Evolutionary conservation across 2,113 vertebrate species (phyloP).

Genomic region (Burhinus bistriatus): DNA sequence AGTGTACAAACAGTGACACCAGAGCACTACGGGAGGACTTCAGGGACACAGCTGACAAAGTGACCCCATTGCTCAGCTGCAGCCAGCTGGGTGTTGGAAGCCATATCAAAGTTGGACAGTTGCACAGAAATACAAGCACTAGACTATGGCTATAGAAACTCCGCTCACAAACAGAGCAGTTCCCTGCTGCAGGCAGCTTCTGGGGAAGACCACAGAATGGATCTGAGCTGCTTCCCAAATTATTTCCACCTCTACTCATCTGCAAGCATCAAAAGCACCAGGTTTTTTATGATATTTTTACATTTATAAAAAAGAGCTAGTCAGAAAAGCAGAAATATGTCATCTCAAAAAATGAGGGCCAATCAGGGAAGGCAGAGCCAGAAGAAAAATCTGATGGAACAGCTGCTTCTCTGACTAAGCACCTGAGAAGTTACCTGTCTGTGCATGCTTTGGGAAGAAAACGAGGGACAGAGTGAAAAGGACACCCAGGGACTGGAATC

Average conservation of each 20-base stretch:
- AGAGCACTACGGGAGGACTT: not conserved
- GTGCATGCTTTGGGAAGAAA: not conserved
- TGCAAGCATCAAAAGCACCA: not conserved
- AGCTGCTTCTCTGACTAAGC: not conserved
- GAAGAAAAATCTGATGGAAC: not conserved
- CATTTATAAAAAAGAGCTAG: not conserved
- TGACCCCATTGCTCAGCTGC: not conserved
- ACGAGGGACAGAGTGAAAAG: not conserved
- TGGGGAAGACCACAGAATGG: accelerated
- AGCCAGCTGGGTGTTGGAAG: not conserved
- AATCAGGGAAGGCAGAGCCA: not conserved
- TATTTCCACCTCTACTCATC: not conserved
- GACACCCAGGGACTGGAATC: not conserved
- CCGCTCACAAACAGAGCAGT: not conserved
- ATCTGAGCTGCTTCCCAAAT: not conserved
- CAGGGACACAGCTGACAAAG: not conserved
- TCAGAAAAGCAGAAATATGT: not conserved
- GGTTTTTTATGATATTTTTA: not conserved
- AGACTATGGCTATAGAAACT: not conserved
- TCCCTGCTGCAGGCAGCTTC: not conserved
- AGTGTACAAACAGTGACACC: not conserved
- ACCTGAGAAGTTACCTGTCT: not conserved
- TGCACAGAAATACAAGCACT: not conserved
- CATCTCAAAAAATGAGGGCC: not conserved
- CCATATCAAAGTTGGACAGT: accelerated